Conservation (phyloP, 2,888 invertebrate species). For the Cephus sareptanus region DNA sequence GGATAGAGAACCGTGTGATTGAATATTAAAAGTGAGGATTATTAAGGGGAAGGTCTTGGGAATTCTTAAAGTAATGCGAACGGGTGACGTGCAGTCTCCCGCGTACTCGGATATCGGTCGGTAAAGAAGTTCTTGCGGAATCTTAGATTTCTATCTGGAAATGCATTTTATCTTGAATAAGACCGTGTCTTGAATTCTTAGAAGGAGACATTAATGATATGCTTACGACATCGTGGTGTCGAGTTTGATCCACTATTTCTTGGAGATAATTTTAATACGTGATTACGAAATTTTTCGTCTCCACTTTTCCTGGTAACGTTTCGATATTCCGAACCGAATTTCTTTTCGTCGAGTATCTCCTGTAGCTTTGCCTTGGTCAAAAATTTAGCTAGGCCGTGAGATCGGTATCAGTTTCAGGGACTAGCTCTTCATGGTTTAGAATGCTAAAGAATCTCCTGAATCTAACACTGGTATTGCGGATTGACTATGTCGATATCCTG, state of each 20-base stretch:
- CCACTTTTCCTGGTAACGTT: background rate
- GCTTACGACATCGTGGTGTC: background rate
- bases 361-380: background rate
- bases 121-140: background rate
- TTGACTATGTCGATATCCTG: background rate
- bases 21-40: background rate
- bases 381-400: background rate
- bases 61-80: background rate
- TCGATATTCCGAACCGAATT: background rate
- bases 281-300: background rate
- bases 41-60: background rate
- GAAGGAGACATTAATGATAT: background rate
- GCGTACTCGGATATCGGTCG: background rate
- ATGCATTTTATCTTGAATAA: background rate
- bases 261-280: background rate
- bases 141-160: constrained; percentile 4
- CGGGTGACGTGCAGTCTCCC: background rate
- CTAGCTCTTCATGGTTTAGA: background rate
- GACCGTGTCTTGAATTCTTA: background rate
- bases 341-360: background rate
- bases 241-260: background rate
- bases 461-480: background rate
- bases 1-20: background rate
- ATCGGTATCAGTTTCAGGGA: background rate
- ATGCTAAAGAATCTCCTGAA: background rate